These are phyloP conservation scores for Acronicta aceris DNA, from an alignment of 2,888 invertebrate species.

Conservation along the genomic window DNA sequence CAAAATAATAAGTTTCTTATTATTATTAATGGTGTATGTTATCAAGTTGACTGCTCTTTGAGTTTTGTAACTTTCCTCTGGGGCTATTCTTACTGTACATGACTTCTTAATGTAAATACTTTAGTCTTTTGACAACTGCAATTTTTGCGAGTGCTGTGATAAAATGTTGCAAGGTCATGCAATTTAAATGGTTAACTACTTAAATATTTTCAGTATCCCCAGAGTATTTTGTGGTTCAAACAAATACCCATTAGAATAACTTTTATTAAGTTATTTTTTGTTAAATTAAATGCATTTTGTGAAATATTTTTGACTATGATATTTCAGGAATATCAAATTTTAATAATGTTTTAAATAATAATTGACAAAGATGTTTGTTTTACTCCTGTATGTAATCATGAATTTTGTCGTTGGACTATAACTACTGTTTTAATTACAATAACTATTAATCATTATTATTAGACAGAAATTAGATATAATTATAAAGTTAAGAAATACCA, in stretches of 20 bases:
- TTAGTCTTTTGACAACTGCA: slow-evolving; percentile 76
- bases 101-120: slow-evolving; percentile 71
- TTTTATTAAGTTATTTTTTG: slow-evolving; percentile 67
- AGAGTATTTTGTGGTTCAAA: slow-evolving; percentile 69
- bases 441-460: slow-evolving; percentile 47
- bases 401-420: slow-evolving; percentile 70
- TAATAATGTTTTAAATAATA: slow-evolving; percentile 51
- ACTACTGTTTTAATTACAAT: slow-evolving; percentile 59
- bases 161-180: slow-evolving; percentile 71
- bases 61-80: slow-evolving; percentile 70
- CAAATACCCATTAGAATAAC: slow-evolving; percentile 62
- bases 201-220: slow-evolving; percentile 66
- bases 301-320: slow-evolving; percentile 64
- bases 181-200: slow-evolving; percentile 67
- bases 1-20: slow-evolving; percentile 57
- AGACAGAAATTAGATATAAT: slow-evolving; percentile 58
- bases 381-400: slow-evolving; percentile 68
- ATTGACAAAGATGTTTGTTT: slow-evolving; percentile 69
- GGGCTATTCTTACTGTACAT: slow-evolving; percentile 64
- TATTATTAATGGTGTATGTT: slow-evolving; percentile 59
- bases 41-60: slow-evolving; percentile 68
- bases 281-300: slow-evolving; percentile 70
- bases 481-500: slow-evolving; percentile 51
- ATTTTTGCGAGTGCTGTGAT: slow-evolving; percentile 86
- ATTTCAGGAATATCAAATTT: slow-evolving; percentile 58